A percentile compares a stretch with the other conserved stretches of the same genome.
These are phyloP conservation scores for Lipotes vexillifer DNA, from an alignment of 2,113 vertebrate species.

Conservation along the genomic window DNA sequence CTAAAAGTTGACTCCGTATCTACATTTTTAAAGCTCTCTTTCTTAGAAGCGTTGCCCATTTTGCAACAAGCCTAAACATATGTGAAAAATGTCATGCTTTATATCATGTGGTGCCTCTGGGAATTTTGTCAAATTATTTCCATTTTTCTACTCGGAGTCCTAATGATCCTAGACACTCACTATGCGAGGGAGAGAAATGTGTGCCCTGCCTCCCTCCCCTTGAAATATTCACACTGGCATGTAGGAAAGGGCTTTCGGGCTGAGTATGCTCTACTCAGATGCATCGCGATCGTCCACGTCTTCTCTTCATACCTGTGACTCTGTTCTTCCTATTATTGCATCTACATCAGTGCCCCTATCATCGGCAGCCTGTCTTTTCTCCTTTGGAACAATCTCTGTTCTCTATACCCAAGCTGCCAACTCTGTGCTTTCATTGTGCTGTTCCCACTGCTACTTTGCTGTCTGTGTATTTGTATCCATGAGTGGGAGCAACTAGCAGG, in stretches of 20 bases:
- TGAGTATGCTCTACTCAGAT: neutral
- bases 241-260: neutral
- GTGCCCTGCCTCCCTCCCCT: neutral
- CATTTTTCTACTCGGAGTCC: conserved; percentile 41
- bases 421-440: neutral
- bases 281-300: neutral
- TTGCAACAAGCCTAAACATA: conserved; percentile 52
- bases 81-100: conserved; percentile 54
- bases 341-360: neutral
- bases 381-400: conserved; percentile 19
- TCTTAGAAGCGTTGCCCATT: conserved; percentile 52
- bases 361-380: conserved; percentile 18
- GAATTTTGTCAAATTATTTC: conserved; percentile 68
- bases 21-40: conserved; percentile 29
- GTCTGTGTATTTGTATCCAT: neutral
- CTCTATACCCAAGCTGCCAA: neutral
- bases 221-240: neutral
- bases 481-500: neutral
- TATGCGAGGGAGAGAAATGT: neutral
- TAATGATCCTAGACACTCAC: conserved; percentile 57
- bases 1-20: conserved; percentile 4
- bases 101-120: conserved; percentile 42
- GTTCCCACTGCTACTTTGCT: neutral
- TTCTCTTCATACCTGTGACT: neutral
- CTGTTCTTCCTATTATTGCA: neutral